Conservation (phyloP, 2,113 vertebrate species). For the Leptosomus discolor region DNA sequence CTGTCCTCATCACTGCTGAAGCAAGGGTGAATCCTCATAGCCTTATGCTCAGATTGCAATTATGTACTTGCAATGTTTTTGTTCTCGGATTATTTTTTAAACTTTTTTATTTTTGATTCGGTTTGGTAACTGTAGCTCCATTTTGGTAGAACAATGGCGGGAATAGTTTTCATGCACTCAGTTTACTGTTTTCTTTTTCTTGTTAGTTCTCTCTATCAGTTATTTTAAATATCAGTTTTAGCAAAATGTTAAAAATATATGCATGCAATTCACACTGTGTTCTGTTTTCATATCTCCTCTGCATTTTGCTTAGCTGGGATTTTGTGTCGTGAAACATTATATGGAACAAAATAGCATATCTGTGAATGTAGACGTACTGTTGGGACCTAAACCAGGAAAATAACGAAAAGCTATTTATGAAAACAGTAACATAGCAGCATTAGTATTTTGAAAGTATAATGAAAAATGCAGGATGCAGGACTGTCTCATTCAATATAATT, state of each 20-base stretch:
- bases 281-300: background rate
- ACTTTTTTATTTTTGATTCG: background rate
- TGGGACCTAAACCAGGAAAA: background rate
- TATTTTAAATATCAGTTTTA: background rate
- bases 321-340: background rate
- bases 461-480: background rate
- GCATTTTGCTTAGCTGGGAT: background rate
- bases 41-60: background rate
- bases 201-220: background rate
- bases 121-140: background rate
- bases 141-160: background rate
- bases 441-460: background rate
- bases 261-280: background rate
- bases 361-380: background rate
- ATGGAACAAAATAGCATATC: background rate
- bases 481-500: background rate
- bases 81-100: background rate
- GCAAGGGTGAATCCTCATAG: background rate
- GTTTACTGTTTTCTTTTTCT: background rate
- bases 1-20: background rate
- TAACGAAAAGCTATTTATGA: background rate
- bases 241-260: background rate
- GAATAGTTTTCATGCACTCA: background rate
- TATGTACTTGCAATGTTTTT: background rate
- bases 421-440: background rate